Evolutionary conservation across 1,140 invertebrate species (phyloP), one percentile per base, ranked within the genome.

Genomic region (Oncopodura yosiiana): DNA sequence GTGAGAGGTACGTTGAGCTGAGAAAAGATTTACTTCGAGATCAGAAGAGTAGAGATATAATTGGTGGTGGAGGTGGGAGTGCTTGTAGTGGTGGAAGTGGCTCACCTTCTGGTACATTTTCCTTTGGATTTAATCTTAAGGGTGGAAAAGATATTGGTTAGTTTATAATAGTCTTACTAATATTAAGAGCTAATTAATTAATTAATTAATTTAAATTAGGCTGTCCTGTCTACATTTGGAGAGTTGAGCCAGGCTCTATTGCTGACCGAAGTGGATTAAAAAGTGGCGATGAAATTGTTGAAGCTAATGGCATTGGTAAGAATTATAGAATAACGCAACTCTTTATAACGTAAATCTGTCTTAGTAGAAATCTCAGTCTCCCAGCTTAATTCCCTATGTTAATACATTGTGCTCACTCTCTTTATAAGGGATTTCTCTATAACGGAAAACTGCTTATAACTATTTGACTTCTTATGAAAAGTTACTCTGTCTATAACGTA

Each of bases 301-400:
- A 89, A 73, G 87, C 88, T 56, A 90, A 90, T 70, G 86, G 86
- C 42, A 88, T 83, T 49, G 86, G 85, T 54, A 90, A 90, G 71
- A 84, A 82, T 27, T 83, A 80, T 57, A 86, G 89, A 63, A 84
- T 84, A 56, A 89, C 68, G 84, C 87, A 67, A 86, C 89, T 71
- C 86, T 86, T 43, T 77, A 89, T 58, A 88, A 88, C 80, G 86
- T 89, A 77, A 37, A 18, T n/a, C n/a, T n/a, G n/a, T n/a, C n/a
- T n/a, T n/a, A n/a, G n/a, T n/a, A n/a, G n/a, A n/a, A n/a, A n/a
- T n/a, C n/a, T n/a, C n/a, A n/a, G n/a, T n/a, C n/a, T n/a, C n/a
- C n/a, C n/a, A n/a, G n/a, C n/a, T n/a, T n/a, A n/a, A n/a, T n/a
- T n/a, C n/a, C n/a, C n/a, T n/a, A n/a, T n/a, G n/a, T n/a, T n/a